Conservation (phyloP, 2,888 invertebrate genomes). For the Imbricaverruca yamaguchii region DNA sequence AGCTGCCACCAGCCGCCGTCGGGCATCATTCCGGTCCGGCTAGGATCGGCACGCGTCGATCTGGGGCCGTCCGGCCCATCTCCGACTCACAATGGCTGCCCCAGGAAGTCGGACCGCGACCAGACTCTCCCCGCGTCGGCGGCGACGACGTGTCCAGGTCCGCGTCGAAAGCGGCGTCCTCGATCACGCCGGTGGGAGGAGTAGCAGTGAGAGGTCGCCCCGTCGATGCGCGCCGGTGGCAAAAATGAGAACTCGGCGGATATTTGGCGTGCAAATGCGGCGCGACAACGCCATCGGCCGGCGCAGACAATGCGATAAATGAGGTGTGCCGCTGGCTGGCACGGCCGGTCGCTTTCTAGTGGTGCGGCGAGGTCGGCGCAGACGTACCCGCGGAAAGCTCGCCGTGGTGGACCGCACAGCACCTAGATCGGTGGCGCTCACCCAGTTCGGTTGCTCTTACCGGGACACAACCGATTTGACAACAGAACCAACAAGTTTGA, state of each 20-base stretch:
- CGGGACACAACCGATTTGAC: too few relatives aligned
- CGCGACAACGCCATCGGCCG: background rate
- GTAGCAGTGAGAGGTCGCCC: background rate
- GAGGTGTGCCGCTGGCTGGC: background rate
- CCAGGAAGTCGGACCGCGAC: background rate
- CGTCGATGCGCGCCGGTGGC: background rate
- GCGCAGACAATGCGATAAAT: background rate
- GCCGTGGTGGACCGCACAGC: too few relatives aligned
- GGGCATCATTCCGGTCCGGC: too few relatives aligned
- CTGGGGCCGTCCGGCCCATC: background rate
- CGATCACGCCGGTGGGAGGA: conserved; percentile 17
- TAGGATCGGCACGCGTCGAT: background rate
- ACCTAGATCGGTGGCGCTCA: too few relatives aligned
- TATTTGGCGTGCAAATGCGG: background rate
- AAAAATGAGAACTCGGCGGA: background rate
- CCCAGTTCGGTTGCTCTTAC: too few relatives aligned
- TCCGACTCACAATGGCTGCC: background rate
- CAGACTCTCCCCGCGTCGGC: background rate
- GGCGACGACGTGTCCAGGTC: background rate
- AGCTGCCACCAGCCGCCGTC: too few relatives aligned
- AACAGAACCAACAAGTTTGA: too few relatives aligned
- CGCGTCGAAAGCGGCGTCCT: background rate
- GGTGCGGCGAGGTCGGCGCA: background rate
- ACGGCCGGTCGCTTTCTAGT: background rate
- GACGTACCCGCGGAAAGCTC: too few relatives aligned